phyloP scores from a whole-genome alignment of 2,113 vertebrate species.

The Mormoops blainvillei region DNA sequence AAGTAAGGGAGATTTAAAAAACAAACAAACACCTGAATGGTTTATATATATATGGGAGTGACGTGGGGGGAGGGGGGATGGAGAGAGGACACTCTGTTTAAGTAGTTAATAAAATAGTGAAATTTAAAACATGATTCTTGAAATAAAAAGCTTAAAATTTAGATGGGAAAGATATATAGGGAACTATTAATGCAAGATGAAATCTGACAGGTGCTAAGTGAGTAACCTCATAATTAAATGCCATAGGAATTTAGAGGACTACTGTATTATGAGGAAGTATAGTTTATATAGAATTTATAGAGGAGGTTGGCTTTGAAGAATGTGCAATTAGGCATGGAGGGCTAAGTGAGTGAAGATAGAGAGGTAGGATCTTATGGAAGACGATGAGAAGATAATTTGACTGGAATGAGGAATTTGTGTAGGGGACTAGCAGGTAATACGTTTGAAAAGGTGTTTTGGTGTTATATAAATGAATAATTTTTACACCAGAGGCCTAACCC shows the following conservation, averaged over 20 bases:
- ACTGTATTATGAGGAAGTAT: neutral
- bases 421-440: neutral
- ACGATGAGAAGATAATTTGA: neutral
- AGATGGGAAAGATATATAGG: neutral
- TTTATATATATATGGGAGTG: no score
- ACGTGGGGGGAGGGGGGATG: no score
- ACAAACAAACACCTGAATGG: neutral
- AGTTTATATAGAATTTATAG: neutral
- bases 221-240: neutral
- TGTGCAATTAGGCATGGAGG: neutral
- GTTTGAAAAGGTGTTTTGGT: constrained; percentile 1
- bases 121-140: neutral
- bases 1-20: constrained; percentile 13
- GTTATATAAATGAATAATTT: neutral
- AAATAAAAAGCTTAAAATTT: constrained; percentile 19
- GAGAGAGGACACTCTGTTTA: neutral
- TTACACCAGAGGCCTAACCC: neutral
- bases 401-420: neutral
- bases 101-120: neutral
- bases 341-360: neutral
- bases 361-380: neutral
- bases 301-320: neutral
- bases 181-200: neutral
- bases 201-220: neutral
- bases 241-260: neutral